phyloP scores from a whole-genome alignment of 2,113 vertebrate species.

The Perca flavescens region DNA sequence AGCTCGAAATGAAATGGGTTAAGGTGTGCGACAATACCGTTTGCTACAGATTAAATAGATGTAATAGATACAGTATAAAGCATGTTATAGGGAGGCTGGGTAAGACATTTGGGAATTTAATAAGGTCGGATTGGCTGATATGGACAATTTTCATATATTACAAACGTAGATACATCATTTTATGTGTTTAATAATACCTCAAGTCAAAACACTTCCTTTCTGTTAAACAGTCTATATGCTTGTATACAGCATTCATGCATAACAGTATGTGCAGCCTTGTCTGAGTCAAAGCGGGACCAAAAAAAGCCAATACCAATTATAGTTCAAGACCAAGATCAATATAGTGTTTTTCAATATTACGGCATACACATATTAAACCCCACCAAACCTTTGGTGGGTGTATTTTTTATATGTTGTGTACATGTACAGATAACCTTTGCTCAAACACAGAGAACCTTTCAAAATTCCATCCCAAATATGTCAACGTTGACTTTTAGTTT shows the following conservation, averaged over 20 bases:
- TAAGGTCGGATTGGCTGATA: conserved; percentile 28
- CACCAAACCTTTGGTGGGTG: not conserved
- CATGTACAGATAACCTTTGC: no score
- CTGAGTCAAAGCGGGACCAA: not conserved
- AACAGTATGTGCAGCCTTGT: not conserved
- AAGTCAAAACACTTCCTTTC: conserved; percentile 17
- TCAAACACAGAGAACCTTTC: no score
- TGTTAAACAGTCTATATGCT: conserved; percentile 3
- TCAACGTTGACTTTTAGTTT: no score
- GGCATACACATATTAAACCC: not conserved
- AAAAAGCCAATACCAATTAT: not conserved
- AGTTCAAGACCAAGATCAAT: not conserved
- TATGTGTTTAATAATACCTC: conserved; percentile 51
- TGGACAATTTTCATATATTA: conserved; percentile 3
- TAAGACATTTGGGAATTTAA: conserved; percentile 44
- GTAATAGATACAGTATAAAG: conserved; percentile 30
- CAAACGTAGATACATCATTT: not conserved
- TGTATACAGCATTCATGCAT: not conserved
- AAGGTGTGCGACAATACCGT: conserved; percentile 25
- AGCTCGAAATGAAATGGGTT: conserved; percentile 36
- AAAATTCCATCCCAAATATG: no score
- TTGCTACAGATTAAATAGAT: conserved; percentile 37
- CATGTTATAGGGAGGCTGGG: conserved; percentile 1
- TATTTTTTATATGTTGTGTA: not conserved
- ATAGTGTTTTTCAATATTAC: not conserved